phyloP scores from a whole-genome alignment of 1,140 invertebrate species.

The Drosophila pseudoananassae region DNA sequence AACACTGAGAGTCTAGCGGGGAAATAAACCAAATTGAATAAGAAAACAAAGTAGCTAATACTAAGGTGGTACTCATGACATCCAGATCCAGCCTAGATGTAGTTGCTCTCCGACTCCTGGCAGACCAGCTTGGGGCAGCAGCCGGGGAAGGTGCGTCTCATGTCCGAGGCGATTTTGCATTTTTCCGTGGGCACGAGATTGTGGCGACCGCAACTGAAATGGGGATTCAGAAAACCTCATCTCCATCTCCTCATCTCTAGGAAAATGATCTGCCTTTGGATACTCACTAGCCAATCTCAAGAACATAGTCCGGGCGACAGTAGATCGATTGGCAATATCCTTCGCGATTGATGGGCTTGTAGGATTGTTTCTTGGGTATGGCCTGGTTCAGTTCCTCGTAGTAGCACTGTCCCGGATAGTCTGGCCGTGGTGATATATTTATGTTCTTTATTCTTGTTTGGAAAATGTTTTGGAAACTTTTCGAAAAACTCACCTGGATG shows the following conservation, averaged over 20 bases:
- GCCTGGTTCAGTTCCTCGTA: slow-evolving; percentile 75
- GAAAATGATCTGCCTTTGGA: too few relatives aligned
- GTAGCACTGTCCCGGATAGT: slow-evolving; percentile 77
- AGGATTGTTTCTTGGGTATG: slow-evolving; percentile 76
- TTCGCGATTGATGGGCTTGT: slow-evolving; percentile 77
- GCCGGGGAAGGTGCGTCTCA: slow-evolving; percentile 69
- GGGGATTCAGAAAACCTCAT: too few relatives aligned
- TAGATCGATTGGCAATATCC: slow-evolving; percentile 72
- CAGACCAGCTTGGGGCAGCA: slow-evolving; percentile 75
- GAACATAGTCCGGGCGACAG: slow-evolving; percentile 71
- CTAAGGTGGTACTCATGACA: slow-evolving; percentile 2
- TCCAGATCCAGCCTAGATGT: slow-evolving; percentile 49
- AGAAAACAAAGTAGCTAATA: slow-evolving; percentile 3
- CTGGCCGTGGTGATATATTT: slow-evolving; percentile 13
- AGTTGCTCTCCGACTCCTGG: slow-evolving; percentile 62
- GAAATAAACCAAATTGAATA: neutral
- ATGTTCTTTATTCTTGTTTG: neutral
- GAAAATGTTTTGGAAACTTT: neutral
- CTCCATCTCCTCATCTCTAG: too few relatives aligned
- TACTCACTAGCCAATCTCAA: slow-evolving; percentile 73
- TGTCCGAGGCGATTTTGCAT: slow-evolving; percentile 69
- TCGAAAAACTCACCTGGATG: slow-evolving; percentile 61
- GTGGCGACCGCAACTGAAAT: slow-evolving; percentile 73
- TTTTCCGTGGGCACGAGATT: slow-evolving; percentile 66
- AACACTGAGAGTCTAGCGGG: neutral